These are phyloP conservation scores for Orthonyx spaldingii DNA, from an alignment of 2,113 vertebrate genomes.

Conservation along the genomic window DNA sequence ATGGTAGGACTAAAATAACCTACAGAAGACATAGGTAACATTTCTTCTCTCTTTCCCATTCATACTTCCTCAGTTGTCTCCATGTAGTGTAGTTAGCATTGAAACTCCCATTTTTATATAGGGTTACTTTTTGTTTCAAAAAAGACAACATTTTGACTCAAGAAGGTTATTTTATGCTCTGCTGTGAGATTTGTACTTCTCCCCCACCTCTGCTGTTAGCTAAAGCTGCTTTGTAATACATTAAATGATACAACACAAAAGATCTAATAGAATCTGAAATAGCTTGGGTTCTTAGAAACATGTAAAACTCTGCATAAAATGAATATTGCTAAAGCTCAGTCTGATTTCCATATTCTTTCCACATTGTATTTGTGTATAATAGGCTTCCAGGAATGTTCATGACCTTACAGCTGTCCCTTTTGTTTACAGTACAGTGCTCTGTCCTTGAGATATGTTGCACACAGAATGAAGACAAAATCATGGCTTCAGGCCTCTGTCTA, in stretches of 20 bases:
- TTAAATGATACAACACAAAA: constrained; percentile 31
- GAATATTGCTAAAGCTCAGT: constrained; percentile 34
- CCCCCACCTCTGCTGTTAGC: neutral
- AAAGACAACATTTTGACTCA: neutral
- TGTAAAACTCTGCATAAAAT: constrained; percentile 30
- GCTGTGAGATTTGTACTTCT: neutral
- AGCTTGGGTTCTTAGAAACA: constrained; percentile 19
- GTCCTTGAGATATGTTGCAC: constrained; percentile 60
- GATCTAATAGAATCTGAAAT: constrained; percentile 50
- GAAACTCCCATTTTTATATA: neutral
- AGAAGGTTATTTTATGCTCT: neutral
- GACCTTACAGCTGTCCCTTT: constrained; percentile 69
- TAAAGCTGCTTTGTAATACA: constrained; percentile 25
- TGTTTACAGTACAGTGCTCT: constrained; percentile 65
- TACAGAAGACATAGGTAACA: neutral
- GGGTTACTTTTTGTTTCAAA: neutral
- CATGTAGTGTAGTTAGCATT: neutral
- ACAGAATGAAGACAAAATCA: constrained; percentile 53
- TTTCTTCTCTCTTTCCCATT: neutral
- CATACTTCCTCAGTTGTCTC: neutral
- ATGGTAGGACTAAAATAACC: neutral
- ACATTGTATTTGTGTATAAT: constrained; percentile 39
- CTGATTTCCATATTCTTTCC: constrained; percentile 50
- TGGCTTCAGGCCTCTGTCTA: constrained; percentile 47
- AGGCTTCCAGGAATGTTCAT: constrained; percentile 60